Evolutionary conservation across 2,797 vertebrate species (phyloP).

Genomic region (Carcharodon carcharias): DNA sequence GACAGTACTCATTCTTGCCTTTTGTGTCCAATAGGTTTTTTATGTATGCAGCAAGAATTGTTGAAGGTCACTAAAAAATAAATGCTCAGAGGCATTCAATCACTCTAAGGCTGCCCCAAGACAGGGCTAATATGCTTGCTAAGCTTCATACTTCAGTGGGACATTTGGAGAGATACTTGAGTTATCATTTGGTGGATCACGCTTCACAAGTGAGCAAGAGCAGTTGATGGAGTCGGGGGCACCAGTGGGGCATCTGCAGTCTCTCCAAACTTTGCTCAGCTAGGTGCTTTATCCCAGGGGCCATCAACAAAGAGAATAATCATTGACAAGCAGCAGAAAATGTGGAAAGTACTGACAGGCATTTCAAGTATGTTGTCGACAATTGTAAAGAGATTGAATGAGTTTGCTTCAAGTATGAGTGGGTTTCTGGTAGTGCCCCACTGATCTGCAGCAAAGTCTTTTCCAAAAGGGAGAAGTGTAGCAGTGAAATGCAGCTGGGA

Average conservation of each 20-base stretch:
- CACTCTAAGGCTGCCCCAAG: neutral
- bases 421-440: neutral
- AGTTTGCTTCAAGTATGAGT: neutral
- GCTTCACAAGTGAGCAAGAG: neutral
- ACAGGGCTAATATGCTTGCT: neutral
- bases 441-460: neutral
- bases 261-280: neutral
- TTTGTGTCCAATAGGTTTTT: neutral
- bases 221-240: neutral
- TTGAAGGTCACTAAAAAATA: neutral
- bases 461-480: neutral
- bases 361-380: neutral
- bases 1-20: neutral
- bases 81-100: neutral
- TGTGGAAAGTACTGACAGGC: neutral
- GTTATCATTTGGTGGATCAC: neutral
- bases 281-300: neutral
- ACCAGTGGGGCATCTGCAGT: neutral
- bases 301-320: neutral
- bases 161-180: neutral
- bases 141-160: neutral
- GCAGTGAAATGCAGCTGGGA: no score
- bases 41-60: neutral
- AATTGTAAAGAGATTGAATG: neutral
- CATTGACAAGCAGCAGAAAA: neutral